Base-by-base conservation (phyloP, 2,113 vertebrate genomes). In the Chrysemys picta region DNA sequence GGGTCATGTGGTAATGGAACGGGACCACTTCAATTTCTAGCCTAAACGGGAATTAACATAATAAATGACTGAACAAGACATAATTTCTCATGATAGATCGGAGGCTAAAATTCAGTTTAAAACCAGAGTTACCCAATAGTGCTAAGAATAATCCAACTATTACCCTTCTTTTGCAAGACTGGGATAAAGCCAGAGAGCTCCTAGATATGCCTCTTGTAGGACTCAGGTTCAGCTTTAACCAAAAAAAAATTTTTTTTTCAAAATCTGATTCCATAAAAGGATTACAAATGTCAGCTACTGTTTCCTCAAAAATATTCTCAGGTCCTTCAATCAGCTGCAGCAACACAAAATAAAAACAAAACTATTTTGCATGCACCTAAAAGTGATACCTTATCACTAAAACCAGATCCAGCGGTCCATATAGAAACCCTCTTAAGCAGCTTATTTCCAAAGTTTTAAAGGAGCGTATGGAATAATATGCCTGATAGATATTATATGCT, bases 401-500 rank as follows among this genome's bases (percentile, higher is more conserved):
- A 89, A 82, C 65, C 82, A 45, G 16, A 17, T 75, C 50, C 0
- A 27, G 79, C 31, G 81, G 84, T 82, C 79, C 78, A 0, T 6
- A 24, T 0, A 47, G 0, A 80, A 75, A 72, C 9, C 29, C n/a
- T 29, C 85, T 8, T 6, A 2, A 69, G 81, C 38, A 83, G 50
- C 52, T 47, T 78, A 86, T 47, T 85, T 10, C 80, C 82, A 27
- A 54, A 85, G 45, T 88, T 96, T 91, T 38, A 75, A 49, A 89
- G 17, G n/a, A 91, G 89, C 75, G 88, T 53, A 4, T 52, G 92
- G 94, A 93, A 95, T 91, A 96, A 49, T 69, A 54, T 0, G 3
- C 50, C 84, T 83, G 92, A 89, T 95, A 97, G 96, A 96, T 95
- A 22, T 12, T 94, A 95, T 94, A 95, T 79, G 96, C 91, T 89